Evolutionary conservation across 2,888 invertebrate species (phyloP).

Genomic region (Caenorhabditis angaria): DNA sequence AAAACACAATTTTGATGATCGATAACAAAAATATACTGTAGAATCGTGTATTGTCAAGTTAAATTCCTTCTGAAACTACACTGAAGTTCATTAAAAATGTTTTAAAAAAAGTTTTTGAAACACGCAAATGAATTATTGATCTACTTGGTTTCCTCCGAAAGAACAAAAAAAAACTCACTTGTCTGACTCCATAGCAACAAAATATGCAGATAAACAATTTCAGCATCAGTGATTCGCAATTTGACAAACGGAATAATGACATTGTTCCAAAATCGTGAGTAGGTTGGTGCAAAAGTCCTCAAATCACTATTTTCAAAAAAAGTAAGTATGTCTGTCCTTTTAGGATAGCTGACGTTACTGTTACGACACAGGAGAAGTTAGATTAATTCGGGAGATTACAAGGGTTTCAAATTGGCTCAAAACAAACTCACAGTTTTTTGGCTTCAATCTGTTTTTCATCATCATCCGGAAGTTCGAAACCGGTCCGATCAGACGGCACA

Average conservation of each 20-base stretch:
- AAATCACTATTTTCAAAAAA: constrained; percentile 28
- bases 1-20: not conserved
- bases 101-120: no score
- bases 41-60: no score
- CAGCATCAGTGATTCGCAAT: constrained; percentile 65
- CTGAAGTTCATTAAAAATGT: no score
- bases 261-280: constrained; percentile 62
- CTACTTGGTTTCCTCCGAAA: not conserved
- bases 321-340: constrained; percentile 15
- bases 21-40: not conserved
- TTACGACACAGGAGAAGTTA: constrained; percentile 39
- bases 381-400: not conserved
- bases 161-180: constrained; percentile 33
- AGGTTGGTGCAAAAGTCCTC: constrained; percentile 66
- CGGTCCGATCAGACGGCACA: constrained; percentile 62
- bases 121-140: no score
- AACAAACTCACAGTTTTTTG: constrained; percentile 54
- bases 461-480: constrained; percentile 64
- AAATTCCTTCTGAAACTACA: no score
- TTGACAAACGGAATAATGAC: constrained; percentile 63
- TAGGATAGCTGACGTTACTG: constrained; percentile 37
- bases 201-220: constrained; percentile 65
- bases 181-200: constrained; percentile 63
- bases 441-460: constrained; percentile 56
- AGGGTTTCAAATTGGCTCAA: not conserved